phyloP scores from a whole-genome alignment of 1,140 invertebrate genomes.

The Alviniconcha marisindica region DNA sequence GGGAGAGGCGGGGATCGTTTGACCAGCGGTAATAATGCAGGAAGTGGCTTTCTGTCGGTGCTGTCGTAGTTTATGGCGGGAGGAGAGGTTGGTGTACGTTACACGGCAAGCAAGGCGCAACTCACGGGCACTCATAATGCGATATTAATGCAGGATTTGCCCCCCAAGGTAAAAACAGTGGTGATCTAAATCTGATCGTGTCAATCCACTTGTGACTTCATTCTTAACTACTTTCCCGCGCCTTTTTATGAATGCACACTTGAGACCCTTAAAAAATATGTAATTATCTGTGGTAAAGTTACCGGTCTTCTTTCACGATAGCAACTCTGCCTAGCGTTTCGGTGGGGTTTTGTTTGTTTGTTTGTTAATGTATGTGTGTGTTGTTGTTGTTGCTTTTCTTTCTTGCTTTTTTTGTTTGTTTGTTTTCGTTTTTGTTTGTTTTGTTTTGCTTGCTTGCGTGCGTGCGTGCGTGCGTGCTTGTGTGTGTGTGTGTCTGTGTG shows the following conservation, averaged over 20 bases:
- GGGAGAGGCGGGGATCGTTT: background rate
- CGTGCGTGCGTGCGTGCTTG: background rate
- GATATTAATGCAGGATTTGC: background rate
- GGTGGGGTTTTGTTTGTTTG: too few relatives aligned
- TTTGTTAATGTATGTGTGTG: background rate
- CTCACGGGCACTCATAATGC: background rate
- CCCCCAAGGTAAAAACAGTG: too few relatives aligned
- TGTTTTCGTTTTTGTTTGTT: constrained; percentile 5
- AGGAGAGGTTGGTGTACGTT: background rate
- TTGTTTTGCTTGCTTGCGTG: background rate
- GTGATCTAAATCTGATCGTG: too few relatives aligned
- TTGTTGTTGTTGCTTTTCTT: background rate
- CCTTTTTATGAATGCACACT: too few relatives aligned
- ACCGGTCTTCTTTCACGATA: too few relatives aligned
- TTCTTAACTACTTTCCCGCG: too few relatives aligned
- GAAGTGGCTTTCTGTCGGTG: background rate
- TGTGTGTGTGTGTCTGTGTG: background rate
- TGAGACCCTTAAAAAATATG: too few relatives aligned
- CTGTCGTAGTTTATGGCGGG: background rate
- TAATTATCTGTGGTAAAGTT: too few relatives aligned
- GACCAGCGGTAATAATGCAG: background rate
- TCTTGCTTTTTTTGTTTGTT: background rate
- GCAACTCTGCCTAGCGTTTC: too few relatives aligned
- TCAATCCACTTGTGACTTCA: too few relatives aligned
- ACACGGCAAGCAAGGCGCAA: background rate